These are phyloP conservation scores for Anastrepha ludens DNA, from an alignment of 1,140 invertebrate genomes.

Conservation along the genomic window DNA sequence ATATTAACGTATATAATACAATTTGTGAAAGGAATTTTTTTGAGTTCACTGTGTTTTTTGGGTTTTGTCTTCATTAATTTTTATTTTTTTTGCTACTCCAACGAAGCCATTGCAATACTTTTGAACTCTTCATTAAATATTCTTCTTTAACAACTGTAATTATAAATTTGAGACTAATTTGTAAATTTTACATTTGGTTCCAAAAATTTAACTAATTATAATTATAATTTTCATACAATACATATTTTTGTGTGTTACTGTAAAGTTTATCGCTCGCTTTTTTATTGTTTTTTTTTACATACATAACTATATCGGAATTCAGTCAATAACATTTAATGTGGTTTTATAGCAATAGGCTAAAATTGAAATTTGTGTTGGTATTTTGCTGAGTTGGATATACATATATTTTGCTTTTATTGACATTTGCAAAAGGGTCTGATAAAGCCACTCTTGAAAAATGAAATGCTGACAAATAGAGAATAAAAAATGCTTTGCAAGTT, in stretches of 20 bases:
- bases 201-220: slow-evolving; percentile 33
- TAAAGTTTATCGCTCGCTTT: not conserved
- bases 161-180: slow-evolving; percentile 9
- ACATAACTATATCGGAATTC: slow-evolving; percentile 20
- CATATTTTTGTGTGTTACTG: not conserved
- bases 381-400: not conserved
- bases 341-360: not conserved
- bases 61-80: not conserved
- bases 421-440: not conserved
- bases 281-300: not conserved
- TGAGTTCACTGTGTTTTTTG: not conserved
- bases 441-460: not conserved
- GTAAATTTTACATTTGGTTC: slow-evolving; percentile 21
- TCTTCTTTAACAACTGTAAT: slow-evolving; percentile 37
- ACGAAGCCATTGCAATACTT: not conserved
- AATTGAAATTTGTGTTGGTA: not conserved
- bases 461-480: not conserved
- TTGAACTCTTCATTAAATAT: slow-evolving; percentile 26
- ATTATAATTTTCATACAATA: not conserved
- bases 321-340: slow-evolving; percentile 36
- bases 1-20: slow-evolving; percentile 39
- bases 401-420: not conserved
- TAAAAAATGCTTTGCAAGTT: not conserved
- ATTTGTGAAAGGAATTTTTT: not conserved
- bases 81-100: not conserved